These are phyloP conservation scores for Agapornis roseicollis DNA, from an alignment of 2,113 vertebrate species.

Conservation along the genomic window DNA sequence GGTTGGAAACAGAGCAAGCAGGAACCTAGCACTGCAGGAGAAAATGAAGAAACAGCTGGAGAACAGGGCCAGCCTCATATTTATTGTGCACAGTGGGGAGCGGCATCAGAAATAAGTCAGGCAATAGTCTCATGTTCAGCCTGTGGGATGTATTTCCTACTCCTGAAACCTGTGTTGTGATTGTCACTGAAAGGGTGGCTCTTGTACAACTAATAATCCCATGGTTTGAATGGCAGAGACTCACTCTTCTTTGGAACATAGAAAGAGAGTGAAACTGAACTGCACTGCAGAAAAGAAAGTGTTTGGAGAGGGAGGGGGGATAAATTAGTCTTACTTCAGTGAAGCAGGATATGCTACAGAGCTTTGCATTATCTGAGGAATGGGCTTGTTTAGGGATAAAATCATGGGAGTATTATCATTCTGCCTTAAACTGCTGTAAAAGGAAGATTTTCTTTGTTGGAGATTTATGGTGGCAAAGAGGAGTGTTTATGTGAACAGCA, in stretches of 20 bases:
- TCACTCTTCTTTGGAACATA: not conserved
- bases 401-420: not conserved
- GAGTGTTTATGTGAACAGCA: not conserved
- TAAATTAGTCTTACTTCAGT: constrained; percentile 5
- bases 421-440: not conserved
- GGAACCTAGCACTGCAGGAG: not conserved
- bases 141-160: not conserved
- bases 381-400: not conserved
- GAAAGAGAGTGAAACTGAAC: not conserved
- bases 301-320: not conserved
- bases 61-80: not conserved
- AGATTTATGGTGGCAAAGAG: not conserved
- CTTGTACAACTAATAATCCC: not conserved
- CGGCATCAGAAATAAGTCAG: not conserved
- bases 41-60: constrained; percentile 41
- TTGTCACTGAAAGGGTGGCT: not conserved
- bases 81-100: not conserved
- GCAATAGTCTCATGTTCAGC: not conserved
- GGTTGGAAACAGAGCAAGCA: not conserved
- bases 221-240: not conserved
- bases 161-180: not conserved
- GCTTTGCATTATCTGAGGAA: not conserved
- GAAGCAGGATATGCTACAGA: not conserved
- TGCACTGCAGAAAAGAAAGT: not conserved
- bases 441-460: not conserved